phyloP scores from a whole-genome alignment of 2,113 vertebrate genomes.

The Pelobates fuscus region DNA sequence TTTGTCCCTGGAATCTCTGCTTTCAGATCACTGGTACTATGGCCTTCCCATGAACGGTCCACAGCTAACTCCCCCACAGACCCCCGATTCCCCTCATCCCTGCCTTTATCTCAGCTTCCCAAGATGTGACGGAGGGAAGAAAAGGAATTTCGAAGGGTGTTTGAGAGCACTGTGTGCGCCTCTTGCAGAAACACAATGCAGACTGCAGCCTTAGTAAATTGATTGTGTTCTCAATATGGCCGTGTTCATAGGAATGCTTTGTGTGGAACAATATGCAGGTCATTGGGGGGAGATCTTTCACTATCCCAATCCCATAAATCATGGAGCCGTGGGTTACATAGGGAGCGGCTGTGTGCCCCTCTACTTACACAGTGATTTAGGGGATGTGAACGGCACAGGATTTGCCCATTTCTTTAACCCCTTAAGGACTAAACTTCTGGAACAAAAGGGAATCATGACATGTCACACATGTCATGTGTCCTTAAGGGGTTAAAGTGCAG shows the following conservation, averaged over 20 bases:
- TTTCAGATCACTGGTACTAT: neutral
- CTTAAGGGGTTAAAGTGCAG: no score
- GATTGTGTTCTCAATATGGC: slow-evolving; percentile 64
- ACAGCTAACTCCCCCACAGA: neutral
- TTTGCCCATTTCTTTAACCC: no score
- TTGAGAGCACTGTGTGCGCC: slow-evolving; percentile 49
- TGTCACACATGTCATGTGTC: no score
- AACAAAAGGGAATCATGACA: no score
- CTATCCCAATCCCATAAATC: slow-evolving; percentile 64
- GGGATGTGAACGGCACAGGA: no score
- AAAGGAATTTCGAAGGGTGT: slow-evolving; percentile 26
- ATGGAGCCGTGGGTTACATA: no score
- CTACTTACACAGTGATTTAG: no score
- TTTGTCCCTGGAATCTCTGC: neutral
- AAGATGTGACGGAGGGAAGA: slow-evolving; percentile 47
- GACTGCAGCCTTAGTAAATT: slow-evolving; percentile 62
- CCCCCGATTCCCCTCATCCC: slow-evolving; percentile 40
- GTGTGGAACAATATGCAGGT: slow-evolving; percentile 58
- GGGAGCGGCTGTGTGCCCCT: no score
- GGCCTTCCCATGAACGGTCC: slow-evolving; percentile 1
- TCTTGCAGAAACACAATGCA: slow-evolving; percentile 59
- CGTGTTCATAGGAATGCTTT: slow-evolving; percentile 60
- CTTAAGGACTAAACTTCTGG: no score
- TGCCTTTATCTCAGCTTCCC: slow-evolving; percentile 26
- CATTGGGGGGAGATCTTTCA: slow-evolving; percentile 66